A percentile compares a stretch with the other conserved stretches of the same genome.
Conservation (phyloP, 2,888 invertebrate genomes). For the Tipula unca region DNA sequence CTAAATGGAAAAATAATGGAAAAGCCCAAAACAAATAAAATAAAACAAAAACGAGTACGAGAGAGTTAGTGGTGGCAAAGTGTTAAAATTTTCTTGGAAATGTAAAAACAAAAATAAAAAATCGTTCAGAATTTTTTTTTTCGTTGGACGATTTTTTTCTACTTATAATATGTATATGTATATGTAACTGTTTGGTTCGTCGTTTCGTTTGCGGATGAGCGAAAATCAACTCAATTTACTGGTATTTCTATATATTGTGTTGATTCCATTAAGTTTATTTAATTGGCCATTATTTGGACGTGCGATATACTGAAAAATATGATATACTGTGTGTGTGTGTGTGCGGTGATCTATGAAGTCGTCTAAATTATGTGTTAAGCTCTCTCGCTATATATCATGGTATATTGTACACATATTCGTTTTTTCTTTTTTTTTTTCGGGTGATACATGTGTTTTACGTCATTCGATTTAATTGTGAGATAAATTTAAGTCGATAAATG, state of each 20-base stretch:
- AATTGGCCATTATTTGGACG: background rate
- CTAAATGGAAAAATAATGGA: background rate
- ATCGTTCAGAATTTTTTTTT: background rate
- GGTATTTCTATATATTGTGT: background rate
- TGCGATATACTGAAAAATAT: background rate
- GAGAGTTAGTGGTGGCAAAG: background rate
- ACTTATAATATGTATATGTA: background rate
- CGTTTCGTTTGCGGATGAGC: background rate
- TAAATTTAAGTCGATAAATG: background rate
- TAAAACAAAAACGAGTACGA: background rate
- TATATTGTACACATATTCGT: background rate
- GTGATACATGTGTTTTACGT: background rate
- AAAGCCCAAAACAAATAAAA: background rate
- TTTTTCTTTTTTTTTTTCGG: background rate
- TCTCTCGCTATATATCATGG: no score
- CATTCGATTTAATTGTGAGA: background rate
- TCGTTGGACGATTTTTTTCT: background rate
- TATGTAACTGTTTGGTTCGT: background rate
- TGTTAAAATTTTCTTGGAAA: background rate
- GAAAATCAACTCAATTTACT: background rate
- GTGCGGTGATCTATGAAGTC: background rate
- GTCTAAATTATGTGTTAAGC: background rate
- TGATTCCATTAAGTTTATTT: background rate
- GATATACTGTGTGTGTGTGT: no score
- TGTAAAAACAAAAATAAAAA: background rate